phyloP scores from a whole-genome alignment of 2,113 vertebrate genomes.

The Tetrao urogallus region DNA sequence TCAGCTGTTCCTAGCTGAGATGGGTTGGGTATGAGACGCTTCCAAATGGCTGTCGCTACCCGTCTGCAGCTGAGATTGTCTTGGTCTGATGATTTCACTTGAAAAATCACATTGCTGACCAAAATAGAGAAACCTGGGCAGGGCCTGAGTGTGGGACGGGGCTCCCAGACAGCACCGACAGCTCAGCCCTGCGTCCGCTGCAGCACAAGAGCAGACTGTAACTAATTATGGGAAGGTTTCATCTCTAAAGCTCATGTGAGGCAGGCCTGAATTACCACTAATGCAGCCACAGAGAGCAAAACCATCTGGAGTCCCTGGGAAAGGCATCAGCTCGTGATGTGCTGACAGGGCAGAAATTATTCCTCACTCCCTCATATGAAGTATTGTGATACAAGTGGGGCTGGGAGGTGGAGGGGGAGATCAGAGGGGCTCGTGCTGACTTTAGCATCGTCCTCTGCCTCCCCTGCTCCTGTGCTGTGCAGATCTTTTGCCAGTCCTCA shows the following conservation, averaged over 20 bases:
- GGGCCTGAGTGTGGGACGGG: background rate
- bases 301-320: slow-evolving; percentile 58
- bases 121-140: slow-evolving; percentile 45
- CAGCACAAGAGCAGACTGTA: slow-evolving; percentile 31
- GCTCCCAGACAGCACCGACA: slow-evolving; percentile 46
- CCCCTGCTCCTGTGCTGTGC: background rate
- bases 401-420: background rate
- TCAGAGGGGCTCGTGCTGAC: background rate
- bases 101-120: slow-evolving; percentile 52
- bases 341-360: slow-evolving; percentile 46
- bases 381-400: background rate
- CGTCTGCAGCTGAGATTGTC: background rate
- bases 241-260: slow-evolving; percentile 21
- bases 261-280: slow-evolving; percentile 53
- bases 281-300: slow-evolving; percentile 46
- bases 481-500: background rate
- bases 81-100: slow-evolving; percentile 52
- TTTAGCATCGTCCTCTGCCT: background rate
- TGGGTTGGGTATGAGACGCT: background rate
- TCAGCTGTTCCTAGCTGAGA: background rate
- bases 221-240: slow-evolving; percentile 51
- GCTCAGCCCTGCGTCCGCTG: slow-evolving; percentile 54
- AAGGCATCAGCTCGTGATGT: background rate
- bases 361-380: background rate
- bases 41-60: background rate